Evolutionary conservation across 2,113 vertebrate genomes (phyloP).

Genomic region (Smithornis capensis): DNA sequence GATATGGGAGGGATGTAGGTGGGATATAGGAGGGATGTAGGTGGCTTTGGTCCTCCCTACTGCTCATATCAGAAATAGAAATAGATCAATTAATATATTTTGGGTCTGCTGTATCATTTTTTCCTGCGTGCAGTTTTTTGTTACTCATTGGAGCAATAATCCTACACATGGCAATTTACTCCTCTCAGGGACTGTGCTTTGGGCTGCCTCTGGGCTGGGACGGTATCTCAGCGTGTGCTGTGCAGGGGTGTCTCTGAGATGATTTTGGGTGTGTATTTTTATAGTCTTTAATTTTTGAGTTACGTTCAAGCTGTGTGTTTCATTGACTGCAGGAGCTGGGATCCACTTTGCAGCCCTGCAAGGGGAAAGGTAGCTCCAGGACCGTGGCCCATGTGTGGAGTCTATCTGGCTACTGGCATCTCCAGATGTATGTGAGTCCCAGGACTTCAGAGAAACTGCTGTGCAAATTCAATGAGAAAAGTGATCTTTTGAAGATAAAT

Average conservation of each 20-base stretch:
- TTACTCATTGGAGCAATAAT: neutral
- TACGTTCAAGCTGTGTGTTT: neutral
- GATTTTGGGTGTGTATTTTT: neutral
- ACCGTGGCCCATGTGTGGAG: accelerated
- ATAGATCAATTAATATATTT: neutral
- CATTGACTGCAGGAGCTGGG: neutral
- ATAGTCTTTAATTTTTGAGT: neutral
- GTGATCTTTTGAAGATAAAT: neutral
- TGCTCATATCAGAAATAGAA: neutral
- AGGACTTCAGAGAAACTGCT: neutral
- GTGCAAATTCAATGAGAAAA: neutral
- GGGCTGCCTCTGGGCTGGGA: neutral
- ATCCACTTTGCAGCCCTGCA: neutral
- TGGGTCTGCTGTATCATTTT: neutral
- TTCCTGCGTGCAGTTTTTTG: neutral
- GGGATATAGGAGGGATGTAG: accelerated
- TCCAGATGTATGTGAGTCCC: neutral
- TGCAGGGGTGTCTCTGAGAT: neutral
- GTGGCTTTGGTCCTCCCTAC: neutral
- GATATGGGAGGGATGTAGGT: accelerated
- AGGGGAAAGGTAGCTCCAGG: neutral
- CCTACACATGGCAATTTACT: neutral
- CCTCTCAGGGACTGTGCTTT: neutral
- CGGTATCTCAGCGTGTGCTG: accelerated
- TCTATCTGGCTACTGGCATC: neutral